These are phyloP conservation scores for Caranx ignobilis DNA, from an alignment of 2,113 vertebrate genomes.

Conservation along the genomic window DNA sequence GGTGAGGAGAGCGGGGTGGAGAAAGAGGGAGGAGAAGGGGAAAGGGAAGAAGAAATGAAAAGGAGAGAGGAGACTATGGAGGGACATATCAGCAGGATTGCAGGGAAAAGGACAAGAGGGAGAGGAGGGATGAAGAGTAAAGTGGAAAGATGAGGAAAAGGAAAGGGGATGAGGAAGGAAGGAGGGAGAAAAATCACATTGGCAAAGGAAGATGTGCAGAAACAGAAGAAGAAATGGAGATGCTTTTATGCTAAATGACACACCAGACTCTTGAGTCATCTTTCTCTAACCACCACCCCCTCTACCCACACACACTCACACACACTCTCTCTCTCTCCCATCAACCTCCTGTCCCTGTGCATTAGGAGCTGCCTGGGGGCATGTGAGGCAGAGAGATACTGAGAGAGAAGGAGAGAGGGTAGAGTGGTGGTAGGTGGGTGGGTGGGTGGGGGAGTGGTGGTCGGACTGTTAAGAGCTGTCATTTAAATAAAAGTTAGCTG, in stretches of 20 bases:
- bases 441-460: constrained; percentile 58
- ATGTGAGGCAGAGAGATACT: constrained; percentile 63
- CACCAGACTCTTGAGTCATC: constrained; percentile 53
- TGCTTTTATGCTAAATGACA: constrained; percentile 67
- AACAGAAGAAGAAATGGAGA: constrained; percentile 21
- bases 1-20: not conserved
- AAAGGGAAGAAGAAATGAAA: not conserved
- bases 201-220: constrained; percentile 14
- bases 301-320: constrained; percentile 29
- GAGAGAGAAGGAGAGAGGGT: constrained; percentile 47
- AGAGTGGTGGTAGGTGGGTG: constrained; percentile 38
- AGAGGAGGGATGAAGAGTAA: not conserved
- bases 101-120: not conserved
- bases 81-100: not conserved
- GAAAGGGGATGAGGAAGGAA: not conserved
- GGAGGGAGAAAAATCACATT: not conserved
- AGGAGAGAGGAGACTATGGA: not conserved
- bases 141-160: no score
- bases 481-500: constrained; percentile 79
- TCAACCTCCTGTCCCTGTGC: constrained; percentile 76
- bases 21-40: not conserved
- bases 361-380: constrained; percentile 79
- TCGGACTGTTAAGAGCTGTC: constrained; percentile 77
- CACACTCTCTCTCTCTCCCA: constrained; percentile 39
- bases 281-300: not conserved